Conservation (phyloP, 2,888 invertebrate species). For the Icerya purchasi region DNA sequence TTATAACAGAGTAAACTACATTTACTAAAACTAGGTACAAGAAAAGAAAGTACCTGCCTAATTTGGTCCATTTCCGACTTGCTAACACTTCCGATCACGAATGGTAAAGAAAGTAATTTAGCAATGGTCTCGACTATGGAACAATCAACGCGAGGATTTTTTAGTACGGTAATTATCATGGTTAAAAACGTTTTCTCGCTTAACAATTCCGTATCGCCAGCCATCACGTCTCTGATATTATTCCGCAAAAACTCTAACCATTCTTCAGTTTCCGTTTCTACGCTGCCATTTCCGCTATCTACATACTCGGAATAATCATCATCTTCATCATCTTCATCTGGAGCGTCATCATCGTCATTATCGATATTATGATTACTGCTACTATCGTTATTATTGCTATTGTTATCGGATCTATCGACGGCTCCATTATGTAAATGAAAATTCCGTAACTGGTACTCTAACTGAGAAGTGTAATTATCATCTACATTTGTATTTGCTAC, state of each 20-base stretch:
- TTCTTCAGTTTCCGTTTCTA: constrained; percentile 9
- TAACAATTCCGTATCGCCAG: constrained; percentile 4
- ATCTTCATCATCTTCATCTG: neutral
- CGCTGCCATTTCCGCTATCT: neutral
- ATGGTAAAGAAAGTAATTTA: constrained; percentile 7
- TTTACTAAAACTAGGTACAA: neutral
- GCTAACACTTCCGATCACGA: constrained; percentile 3
- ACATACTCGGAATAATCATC: neutral
- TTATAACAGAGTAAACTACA: neutral
- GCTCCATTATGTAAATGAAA: neutral
- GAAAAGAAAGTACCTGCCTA: constrained; percentile 1
- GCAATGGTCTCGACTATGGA: constrained; percentile 2
- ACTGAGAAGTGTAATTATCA: neutral
- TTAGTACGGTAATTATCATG: constrained; percentile 7
- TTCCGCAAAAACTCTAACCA: constrained; percentile 9
- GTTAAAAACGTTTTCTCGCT: constrained; percentile 2
- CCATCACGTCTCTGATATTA: constrained; percentile 4
- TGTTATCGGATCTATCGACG: neutral
- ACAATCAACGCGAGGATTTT: neutral
- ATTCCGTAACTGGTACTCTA: neutral
- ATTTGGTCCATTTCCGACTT: neutral
- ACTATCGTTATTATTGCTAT: too few relatives aligned
- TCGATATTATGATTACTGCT: too few relatives aligned
- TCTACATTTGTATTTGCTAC: too few relatives aligned
- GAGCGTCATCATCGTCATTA: neutral